Evolutionary conservation across 2,888 invertebrate species (phyloP), one percentile per base, ranked within the genome.

Genomic region (Chrysomela aeneicollis): DNA sequence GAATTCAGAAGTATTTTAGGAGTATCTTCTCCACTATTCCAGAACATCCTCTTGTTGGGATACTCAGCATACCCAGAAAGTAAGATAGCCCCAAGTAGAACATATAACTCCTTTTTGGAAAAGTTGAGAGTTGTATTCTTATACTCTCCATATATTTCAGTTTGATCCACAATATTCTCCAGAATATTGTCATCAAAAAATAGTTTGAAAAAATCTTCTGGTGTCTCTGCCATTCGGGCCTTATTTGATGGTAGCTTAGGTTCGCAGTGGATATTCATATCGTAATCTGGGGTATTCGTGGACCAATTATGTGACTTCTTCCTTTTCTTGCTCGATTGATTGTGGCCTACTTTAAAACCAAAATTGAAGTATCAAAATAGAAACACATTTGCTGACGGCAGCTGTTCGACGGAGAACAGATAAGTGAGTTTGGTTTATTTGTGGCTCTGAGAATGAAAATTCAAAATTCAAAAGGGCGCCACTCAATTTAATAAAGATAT

Each of bases 41-140:
- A 58, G 26, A 58, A 58, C 47, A 58, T 47, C 18, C 58, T 46
- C 26, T 59, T 51, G n/a, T n/a, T n/a, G n/a, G n/a, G n/a, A n/a
- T n/a, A n/a, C n/a, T n/a, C n/a, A n/a, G n/a, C n/a, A n/a, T 58
- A 58, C 26, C 58, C 58, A 58, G 58, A 58, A 47, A 58, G 47
- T 58, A n/a, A n/a, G n/a, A n/a, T n/a, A n/a, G n/a, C n/a, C n/a
- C n/a, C n/a, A n/a, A n/a, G n/a, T n/a, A n/a, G n/a, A n/a, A n/a
- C n/a, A n/a, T n/a, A n/a, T n/a, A n/a, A n/a, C n/a, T n/a, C n/a
- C n/a, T n/a, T n/a, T n/a, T n/a, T n/a, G n/a, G n/a, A n/a, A 10
- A 47, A 46, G 26, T 26, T 47, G n/a, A 58, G 22, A 58, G 19
- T 47, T 46, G 26, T 47, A 47, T 47, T 58, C 21, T 47, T 21